These are phyloP conservation scores for Augochlora pura DNA, from an alignment of 1,140 invertebrate genomes.

Conservation along the genomic window DNA sequence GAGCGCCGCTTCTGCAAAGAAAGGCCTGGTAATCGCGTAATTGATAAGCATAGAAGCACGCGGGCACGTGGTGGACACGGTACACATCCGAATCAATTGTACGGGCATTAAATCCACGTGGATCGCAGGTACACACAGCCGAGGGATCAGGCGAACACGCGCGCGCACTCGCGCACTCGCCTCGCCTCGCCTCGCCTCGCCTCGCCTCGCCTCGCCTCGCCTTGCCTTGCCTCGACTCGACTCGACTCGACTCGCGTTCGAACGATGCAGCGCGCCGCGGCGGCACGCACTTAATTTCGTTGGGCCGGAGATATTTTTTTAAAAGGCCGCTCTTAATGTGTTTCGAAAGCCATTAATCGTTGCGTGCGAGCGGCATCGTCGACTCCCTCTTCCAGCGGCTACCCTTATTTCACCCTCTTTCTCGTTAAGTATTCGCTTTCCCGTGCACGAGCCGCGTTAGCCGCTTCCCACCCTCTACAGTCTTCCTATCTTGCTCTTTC, in stretches of 20 bases:
- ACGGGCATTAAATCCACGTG: slow-evolving; percentile 26
- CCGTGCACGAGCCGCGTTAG: slow-evolving; percentile 55
- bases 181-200: no score
- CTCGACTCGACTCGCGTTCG: no score
- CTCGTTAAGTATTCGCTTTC: slow-evolving; percentile 63
- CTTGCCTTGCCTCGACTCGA: no score
- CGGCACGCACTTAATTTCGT: slow-evolving; percentile 32
- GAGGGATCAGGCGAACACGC: no score
- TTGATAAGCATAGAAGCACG: slow-evolving; percentile 29
- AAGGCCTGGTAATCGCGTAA: background rate
- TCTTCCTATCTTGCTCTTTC: slow-evolving; percentile 58
- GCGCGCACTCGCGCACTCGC: no score
- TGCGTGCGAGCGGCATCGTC: slow-evolving; percentile 44
- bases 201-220: no score
- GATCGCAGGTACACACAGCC: background rate
- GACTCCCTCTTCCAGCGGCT: slow-evolving; percentile 26
- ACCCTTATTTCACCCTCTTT: slow-evolving; percentile 46
- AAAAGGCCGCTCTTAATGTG: slow-evolving; percentile 53
- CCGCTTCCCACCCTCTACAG: slow-evolving; percentile 38
- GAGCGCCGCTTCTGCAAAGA: background rate
- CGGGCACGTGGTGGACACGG: background rate
- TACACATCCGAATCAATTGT: background rate
- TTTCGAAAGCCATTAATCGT: slow-evolving; percentile 66
- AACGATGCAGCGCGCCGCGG: background rate
- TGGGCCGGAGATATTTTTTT: slow-evolving; percentile 40